Conservation (phyloP, 2,888 invertebrate species). For the Meteorus colon region DNA sequence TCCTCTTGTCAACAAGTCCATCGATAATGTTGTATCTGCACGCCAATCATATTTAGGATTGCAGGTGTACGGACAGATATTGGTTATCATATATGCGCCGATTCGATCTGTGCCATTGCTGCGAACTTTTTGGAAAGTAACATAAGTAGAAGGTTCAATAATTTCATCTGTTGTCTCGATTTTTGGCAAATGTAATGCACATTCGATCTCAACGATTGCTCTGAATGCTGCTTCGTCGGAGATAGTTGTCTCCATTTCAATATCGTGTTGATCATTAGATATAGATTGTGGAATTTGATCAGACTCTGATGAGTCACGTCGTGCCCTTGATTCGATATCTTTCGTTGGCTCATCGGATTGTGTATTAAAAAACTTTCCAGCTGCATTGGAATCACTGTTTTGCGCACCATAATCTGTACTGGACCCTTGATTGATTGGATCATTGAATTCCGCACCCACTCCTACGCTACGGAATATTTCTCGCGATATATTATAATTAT, state of each 20-base stretch:
- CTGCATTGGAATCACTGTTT: neutral
- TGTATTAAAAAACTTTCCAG: neutral
- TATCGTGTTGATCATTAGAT: neutral
- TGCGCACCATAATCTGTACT: slow-evolving; percentile 49
- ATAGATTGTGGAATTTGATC: neutral
- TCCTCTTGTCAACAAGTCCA: slow-evolving; percentile 68
- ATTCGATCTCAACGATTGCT: slow-evolving; percentile 76
- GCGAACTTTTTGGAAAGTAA: slow-evolving; percentile 76
- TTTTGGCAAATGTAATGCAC: slow-evolving; percentile 76
- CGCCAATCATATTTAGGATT: slow-evolving; percentile 52
- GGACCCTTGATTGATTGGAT: slow-evolving; percentile 54
- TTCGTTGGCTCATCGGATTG: neutral
- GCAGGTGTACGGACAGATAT: slow-evolving; percentile 65
- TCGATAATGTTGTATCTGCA: slow-evolving; percentile 50
- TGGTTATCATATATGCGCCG: slow-evolving; percentile 74
- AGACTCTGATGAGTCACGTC: neutral
- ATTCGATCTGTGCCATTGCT: slow-evolving; percentile 50
- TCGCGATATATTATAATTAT: slow-evolving; percentile 60
- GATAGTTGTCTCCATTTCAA: neutral
- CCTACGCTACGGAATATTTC: slow-evolving; percentile 68
- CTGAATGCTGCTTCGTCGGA: slow-evolving; percentile 65
- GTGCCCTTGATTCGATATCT: neutral
- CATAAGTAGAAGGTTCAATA: slow-evolving; percentile 77
- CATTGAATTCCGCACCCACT: slow-evolving; percentile 68
- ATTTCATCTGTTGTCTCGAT: slow-evolving; percentile 69